Percentiles rank a stretch among this genome's conserved stretches.
Conservation (phyloP, 2,888 invertebrate genomes). For the Melipona bicolor region DNA sequence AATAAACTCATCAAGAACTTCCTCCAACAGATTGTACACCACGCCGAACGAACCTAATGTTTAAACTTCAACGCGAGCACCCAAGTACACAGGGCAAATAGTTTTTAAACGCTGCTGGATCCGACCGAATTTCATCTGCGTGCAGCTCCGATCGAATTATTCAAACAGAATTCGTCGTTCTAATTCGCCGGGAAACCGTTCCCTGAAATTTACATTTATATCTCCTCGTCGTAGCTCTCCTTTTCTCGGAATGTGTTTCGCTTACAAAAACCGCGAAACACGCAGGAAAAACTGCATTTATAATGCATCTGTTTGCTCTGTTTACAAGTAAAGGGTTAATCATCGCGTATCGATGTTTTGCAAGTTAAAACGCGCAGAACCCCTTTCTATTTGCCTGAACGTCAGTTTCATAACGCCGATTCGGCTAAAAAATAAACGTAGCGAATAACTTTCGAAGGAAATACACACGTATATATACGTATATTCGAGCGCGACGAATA, state of each 20-base stretch:
- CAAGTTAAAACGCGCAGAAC: background rate
- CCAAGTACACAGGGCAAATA: slow-evolving; percentile 3
- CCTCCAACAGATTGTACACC: slow-evolving; percentile 23
- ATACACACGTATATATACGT: background rate
- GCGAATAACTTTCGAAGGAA: slow-evolving; percentile 8
- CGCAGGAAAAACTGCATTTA: background rate
- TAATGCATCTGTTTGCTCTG: too few relatives aligned
- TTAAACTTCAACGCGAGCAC: background rate
- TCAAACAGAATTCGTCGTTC: background rate
- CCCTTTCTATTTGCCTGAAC: background rate
- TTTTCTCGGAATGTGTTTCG: background rate
- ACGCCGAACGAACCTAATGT: slow-evolving; percentile 2
- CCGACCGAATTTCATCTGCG: slow-evolving; percentile 18
- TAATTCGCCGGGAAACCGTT: background rate
- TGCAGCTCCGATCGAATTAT: slow-evolving; percentile 20
- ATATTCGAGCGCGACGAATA: slow-evolving; percentile 7
- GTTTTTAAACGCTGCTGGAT: slow-evolving; percentile 8
- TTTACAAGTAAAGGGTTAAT: too few relatives aligned
- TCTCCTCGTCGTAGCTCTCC: background rate
- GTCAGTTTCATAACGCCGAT: background rate
- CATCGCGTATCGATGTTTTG: background rate
- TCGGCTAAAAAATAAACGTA: background rate
- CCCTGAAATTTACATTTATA: background rate
- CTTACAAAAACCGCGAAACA: background rate
- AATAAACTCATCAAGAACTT: slow-evolving; percentile 54